These are phyloP conservation scores for Gymnorhina tibicen DNA, from an alignment of 2,113 vertebrate genomes.

Conservation along the genomic window DNA sequence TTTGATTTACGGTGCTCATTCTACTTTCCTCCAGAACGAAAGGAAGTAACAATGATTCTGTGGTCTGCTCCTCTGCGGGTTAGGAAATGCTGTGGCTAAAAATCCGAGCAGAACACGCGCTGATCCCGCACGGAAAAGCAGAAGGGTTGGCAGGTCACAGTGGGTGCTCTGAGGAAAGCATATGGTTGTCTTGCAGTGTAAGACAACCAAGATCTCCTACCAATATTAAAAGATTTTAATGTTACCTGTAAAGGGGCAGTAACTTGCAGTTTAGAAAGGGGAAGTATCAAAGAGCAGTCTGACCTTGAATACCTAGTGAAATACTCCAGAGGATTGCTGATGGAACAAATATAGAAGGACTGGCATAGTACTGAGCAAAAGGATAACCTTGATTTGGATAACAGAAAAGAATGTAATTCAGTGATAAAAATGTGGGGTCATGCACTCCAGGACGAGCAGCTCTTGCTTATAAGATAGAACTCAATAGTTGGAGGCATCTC, in stretches of 20 bases:
- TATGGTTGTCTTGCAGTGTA: not conserved
- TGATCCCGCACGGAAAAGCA: fast-evolving
- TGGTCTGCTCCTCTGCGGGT: not conserved
- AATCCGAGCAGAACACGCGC: not conserved
- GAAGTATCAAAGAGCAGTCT: not conserved
- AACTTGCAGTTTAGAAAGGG: not conserved
- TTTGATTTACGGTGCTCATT: not conserved
- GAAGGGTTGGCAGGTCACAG: not conserved
- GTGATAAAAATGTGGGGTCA: not conserved
- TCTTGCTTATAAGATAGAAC: not conserved
- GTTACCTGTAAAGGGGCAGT: not conserved
- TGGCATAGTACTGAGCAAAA: not conserved
- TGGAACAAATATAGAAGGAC: not conserved
- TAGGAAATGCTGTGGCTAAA: slow-evolving; percentile 15
- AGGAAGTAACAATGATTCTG: not conserved
- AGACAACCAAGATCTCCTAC: not conserved
- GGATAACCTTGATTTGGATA: slow-evolving; percentile 15
- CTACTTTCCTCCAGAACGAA: not conserved
- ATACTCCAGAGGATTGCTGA: not conserved
- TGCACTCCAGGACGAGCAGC: not conserved
- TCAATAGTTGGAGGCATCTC: not conserved
- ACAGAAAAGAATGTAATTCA: not conserved
- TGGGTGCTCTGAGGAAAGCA: not conserved
- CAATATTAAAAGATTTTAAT: fast-evolving
- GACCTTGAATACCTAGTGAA: not conserved